Percentiles rank a stretch among this genome's conserved stretches.
These are phyloP conservation scores for Drosophila tropicalis DNA, from an alignment of 1,140 invertebrate species.

Conservation along the genomic window DNA sequence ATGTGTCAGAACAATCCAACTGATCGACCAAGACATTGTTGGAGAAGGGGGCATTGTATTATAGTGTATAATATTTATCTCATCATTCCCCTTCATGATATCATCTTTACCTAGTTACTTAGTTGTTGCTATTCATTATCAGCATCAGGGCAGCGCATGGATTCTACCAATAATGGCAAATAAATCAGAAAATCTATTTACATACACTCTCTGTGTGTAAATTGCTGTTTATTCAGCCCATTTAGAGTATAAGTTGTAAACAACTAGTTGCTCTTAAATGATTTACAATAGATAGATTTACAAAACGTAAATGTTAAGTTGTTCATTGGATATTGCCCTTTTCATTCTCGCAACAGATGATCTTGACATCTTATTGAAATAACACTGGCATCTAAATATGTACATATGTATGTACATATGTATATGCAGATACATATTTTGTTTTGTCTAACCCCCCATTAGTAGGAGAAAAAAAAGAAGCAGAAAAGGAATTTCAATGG, in stretches of 20 bases:
- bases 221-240: not conserved
- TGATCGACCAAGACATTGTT: not conserved
- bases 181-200: constrained; percentile 16
- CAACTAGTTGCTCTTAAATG: constrained; percentile 34
- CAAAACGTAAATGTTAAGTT: no score
- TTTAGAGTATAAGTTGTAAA: constrained; percentile 14
- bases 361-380: no score
- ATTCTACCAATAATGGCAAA: constrained; percentile 4
- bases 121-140: constrained; percentile 8
- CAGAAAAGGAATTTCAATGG: not conserved
- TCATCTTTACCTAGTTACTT: constrained; percentile 9
- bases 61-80: constrained; percentile 1
- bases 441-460: not conserved
- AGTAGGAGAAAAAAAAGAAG: not conserved
- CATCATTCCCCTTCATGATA: constrained; percentile 6
- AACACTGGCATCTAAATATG: not conserved
- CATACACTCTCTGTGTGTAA: not conserved
- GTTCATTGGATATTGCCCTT: no score
- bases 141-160: not conserved
- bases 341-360: no score
- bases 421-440: not conserved
- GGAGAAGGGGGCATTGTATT: not conserved
- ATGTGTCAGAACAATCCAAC: constrained; percentile 7
- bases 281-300: constrained; percentile 3
- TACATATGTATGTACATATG: no score